Base-by-base conservation (phyloP, 2,113 vertebrate species). In the Tachuris rubrigastra region DNA sequence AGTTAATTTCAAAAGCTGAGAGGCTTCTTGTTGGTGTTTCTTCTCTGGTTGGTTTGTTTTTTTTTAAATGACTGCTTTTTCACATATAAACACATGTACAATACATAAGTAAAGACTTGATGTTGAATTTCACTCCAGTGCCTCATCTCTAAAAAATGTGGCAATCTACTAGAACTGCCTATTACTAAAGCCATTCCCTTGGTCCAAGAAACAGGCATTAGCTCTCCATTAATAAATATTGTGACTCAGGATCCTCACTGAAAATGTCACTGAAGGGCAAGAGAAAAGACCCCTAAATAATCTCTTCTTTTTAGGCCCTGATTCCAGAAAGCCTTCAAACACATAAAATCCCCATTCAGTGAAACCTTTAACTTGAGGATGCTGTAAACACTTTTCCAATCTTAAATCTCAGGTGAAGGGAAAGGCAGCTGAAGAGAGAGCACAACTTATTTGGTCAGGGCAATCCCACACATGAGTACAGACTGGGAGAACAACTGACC, bases 21-120 rank as follows among this genome's bases (percentile, higher is more conserved):
- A 7, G 1, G 1, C 5, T 37, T 3, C 50, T 31, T 58, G 8
- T 31, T 60, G 19, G 9, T 31, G 3, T 5, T 62, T 46, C 60
- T 41, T 14, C 10, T 6, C 18, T 28, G 30, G 10, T 11, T 28
- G 9, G 5, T 41, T 35, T 31, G 23, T 4, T 10, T 2, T 4
- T 27, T 25, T 25, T 44, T 60, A n/a, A 67, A 37, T 39, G 24
- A 4, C 19, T 79, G 15, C 0, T 8, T 77, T 49, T 53, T 14
- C 12, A 42, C 33, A 6, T 80, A 31, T 63, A 77, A 87, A 18
- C 10, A 58, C 10, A 50, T 2, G 4, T 16, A 30, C 14, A 71
- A 19, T 27, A 44, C 2, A 4, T 66, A 75, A 74, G 27, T 6
- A 79, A 59, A 49, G 35, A 59, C 3, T 59, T 35, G 10, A 6